Evolutionary conservation across 2,113 vertebrate species (phyloP).

Genomic region (Ochotona princeps): DNA sequence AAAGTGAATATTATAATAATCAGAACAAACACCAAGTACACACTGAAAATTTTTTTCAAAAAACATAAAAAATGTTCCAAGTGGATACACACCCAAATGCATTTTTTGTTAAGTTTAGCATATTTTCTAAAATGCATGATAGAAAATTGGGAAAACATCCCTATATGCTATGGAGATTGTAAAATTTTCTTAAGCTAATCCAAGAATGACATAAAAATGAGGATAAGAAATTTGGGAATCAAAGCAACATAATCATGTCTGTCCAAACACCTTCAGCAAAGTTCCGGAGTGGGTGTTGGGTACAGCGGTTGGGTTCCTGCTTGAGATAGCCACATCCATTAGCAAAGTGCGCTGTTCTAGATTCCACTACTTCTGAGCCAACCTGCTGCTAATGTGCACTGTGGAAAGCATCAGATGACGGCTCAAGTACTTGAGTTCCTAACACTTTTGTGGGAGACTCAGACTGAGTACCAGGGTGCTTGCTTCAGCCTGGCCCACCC

Average conservation of each 20-base stretch:
- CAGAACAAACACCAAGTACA: not conserved
- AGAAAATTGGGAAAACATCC: not conserved
- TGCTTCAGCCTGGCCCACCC: no score
- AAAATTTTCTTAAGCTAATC: not conserved
- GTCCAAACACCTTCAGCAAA: not conserved
- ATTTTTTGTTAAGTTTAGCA: not conserved
- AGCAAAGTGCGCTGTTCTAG: no score
- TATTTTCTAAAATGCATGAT: not conserved
- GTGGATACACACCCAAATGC: not conserved
- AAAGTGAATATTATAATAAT: constrained; percentile 1
- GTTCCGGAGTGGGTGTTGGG: not conserved
- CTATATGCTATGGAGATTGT: not conserved
- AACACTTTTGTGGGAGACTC: no score
- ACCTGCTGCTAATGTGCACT: no score
- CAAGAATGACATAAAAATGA: not conserved
- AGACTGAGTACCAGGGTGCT: no score
- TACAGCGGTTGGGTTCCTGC: no score
- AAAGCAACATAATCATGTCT: constrained; percentile 7
- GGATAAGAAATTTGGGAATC: not conserved
- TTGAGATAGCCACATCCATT: no score
- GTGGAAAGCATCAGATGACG: no score
- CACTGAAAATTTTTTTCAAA: not conserved
- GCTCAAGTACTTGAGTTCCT: no score
- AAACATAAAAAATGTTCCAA: constrained; percentile 33
- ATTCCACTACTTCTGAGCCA: no score